phyloP scores from a whole-genome alignment of 2,888 invertebrate genomes.

The Oligia strigilis region DNA sequence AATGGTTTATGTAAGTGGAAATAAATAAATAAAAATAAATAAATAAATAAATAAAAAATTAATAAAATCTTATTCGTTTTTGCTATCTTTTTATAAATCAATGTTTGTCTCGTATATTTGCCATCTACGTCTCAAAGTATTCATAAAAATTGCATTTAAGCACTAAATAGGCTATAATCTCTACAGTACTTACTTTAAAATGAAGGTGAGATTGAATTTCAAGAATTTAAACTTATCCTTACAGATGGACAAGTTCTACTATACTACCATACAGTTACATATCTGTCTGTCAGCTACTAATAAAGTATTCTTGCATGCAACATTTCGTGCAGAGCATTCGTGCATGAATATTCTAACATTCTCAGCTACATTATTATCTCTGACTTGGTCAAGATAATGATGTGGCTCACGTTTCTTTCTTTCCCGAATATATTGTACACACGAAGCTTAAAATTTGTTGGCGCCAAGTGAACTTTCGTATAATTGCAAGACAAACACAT shows the following conservation, averaged over 20 bases:
- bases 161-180: neutral
- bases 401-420: neutral
- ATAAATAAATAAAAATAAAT: no score
- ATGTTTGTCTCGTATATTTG: neutral
- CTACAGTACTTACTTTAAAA: neutral
- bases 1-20: no score
- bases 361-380: constrained; percentile 1
- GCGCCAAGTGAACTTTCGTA: constrained; percentile 24
- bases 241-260: no score
- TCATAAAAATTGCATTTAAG: neutral
- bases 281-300: neutral
- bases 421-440: neutral
- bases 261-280: neutral
- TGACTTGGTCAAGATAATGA: constrained; percentile 37
- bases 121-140: neutral
- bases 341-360: constrained; percentile 26
- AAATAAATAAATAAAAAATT: no score
- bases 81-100: neutral
- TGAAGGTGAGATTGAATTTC: neutral
- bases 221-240: neutral
- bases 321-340: constrained; percentile 21
- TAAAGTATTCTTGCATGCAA: constrained; percentile 28
- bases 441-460: constrained; percentile 26
- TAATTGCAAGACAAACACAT: constrained; percentile 41
- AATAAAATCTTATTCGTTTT: neutral